A percentile compares a stretch with the other conserved stretches of the same genome.
Conservation (phyloP, 1,140 invertebrate genomes). For the Drosophila hydei region DNA sequence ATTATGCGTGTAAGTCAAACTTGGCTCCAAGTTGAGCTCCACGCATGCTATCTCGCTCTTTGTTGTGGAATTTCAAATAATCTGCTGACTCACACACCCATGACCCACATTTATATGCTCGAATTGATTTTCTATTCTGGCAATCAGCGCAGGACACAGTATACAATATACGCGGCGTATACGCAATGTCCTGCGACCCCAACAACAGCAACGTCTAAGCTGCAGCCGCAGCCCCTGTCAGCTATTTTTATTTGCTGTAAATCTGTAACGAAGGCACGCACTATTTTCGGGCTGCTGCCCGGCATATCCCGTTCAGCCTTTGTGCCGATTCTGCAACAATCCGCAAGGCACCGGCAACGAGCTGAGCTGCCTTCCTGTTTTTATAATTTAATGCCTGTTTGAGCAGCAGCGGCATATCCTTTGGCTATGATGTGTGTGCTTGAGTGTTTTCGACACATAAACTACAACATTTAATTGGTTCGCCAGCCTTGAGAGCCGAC, state of each 20-base stretch:
- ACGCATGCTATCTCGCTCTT: not conserved
- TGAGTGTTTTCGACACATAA: slow-evolving; percentile 56
- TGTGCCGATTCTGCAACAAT: slow-evolving; percentile 73
- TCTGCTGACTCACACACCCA: slow-evolving; percentile 67
- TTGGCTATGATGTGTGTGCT: slow-evolving; percentile 42
- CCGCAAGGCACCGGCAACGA: not conserved
- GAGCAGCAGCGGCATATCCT: slow-evolving; percentile 67
- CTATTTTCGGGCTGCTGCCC: slow-evolving; percentile 49
- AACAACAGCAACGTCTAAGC: slow-evolving; percentile 18
- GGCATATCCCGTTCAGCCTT: slow-evolving; percentile 30
- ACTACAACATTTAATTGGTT: slow-evolving; percentile 77
- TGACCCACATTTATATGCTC: slow-evolving; percentile 79
- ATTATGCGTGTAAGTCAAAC: slow-evolving; percentile 72
- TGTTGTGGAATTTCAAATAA: slow-evolving; percentile 52
- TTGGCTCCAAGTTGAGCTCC: slow-evolving; percentile 1
- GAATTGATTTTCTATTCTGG: slow-evolving; percentile 80
- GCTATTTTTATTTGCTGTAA: slow-evolving; percentile 66
- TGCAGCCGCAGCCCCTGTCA: not conserved
- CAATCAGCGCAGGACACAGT: slow-evolving; percentile 66
- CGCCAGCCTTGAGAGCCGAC: slow-evolving; percentile 46
- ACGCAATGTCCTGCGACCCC: slow-evolving; percentile 55
- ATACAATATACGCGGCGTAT: slow-evolving; percentile 68
- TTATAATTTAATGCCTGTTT: slow-evolving; percentile 81
- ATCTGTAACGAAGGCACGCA: slow-evolving; percentile 80
- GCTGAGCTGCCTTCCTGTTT: slow-evolving; percentile 41